Evolutionary conservation across 2,113 vertebrate species (phyloP), one percentile per base, ranked within the genome.

Genomic region (Sinocyclocheilus grahami): DNA sequence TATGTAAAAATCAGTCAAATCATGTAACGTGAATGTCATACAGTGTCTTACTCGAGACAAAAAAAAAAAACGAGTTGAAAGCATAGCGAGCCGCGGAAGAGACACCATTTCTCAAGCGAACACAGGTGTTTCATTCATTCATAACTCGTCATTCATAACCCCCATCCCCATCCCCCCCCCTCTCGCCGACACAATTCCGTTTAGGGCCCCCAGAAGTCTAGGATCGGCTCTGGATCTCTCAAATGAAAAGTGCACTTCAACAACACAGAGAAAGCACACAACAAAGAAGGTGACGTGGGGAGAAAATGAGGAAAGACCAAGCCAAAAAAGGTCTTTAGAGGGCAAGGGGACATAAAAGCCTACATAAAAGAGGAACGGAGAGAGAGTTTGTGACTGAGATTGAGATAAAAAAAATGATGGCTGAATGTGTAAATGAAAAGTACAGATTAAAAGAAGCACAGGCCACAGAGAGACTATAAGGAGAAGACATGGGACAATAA

Each of bases 381-480:
- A 81, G 24, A 81, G 16, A 74, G n/a, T 65, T 33, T n/a, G 39
- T 5, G 37, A 74, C 20, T 72, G 63, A 69, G 58, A 81, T 62
- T 33, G 37, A 62, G 30, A 76, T n/a, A 51, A 30, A 78, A 51
- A 14, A 67, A 46, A 69, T 5, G 22, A 83, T 74, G 65, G 30
- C 18, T 72, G 67, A 37, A 74, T 83, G 82, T 83, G 3, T 82
- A 82, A 71, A 82, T 82, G 80, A 69, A 82, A 82, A 67, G 80
- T 53, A 33, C 39, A 53, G 80, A 71, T 71, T 33, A 69, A 65
- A 67, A 69, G 24, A 71, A 71, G 80, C 63, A 51, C 80, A 82
- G 46, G 63, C 63, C 42, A 8, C 62, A 82, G 46, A 51, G 80
- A 69, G 63, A 82, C 62, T 82, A 53, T 48, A 30, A 53, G 13